Base-by-base conservation (phyloP, 2,888 invertebrate genomes). In the Scaptomyza reducta region DNA sequence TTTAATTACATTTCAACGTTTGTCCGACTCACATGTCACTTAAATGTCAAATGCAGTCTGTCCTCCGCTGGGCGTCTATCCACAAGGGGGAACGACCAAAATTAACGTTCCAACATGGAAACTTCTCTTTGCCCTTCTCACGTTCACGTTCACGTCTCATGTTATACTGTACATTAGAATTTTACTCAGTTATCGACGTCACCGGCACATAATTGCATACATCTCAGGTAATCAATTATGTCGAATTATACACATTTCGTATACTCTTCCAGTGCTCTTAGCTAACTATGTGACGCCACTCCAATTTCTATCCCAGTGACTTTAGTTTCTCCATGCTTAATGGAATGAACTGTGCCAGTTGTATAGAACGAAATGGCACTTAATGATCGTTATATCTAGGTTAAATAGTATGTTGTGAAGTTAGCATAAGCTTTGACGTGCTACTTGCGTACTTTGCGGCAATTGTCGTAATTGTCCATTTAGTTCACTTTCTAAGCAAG, bases 31-130 rank as follows among this genome's bases (percentile, higher is more conserved):
- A 72, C 64, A 74, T 77, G 81, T 76, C 84, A 73, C 66, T 75
- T 84, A 79, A 87, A 84, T 85, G 87, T 79, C 84, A 84, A 85
- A 67, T 84, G 75, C 83, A 83, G 53, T 57, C 33, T 14, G 46
- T 47, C 22, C 35, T 44, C n/a, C 27, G 27, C 7, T 54, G 59
- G 49, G 41, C 45, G 49, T 40, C 46, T 41, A 44, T 44, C 65
- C 56, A 49, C 44, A 55, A 44, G 42, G 58, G 60, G 54, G 41
- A 40, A 33, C 45, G 33, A 25, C 22, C 31, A 44, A 53, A 66
- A 70, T 70, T 61, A 63, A 62, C 49, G 50, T 25, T 22, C 44
- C 46, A 50, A 41, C 49, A 40, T 53, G 40, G 40, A 55, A 66
- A 71, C 50, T 54, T 35, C 44, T 46, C 47, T 53, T 40, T n/a